A percentile compares a stretch with the other conserved stretches of the same genome.
phyloP scores from a whole-genome alignment of 2,797 vertebrate genomes.

The Anabas testudineus region DNA sequence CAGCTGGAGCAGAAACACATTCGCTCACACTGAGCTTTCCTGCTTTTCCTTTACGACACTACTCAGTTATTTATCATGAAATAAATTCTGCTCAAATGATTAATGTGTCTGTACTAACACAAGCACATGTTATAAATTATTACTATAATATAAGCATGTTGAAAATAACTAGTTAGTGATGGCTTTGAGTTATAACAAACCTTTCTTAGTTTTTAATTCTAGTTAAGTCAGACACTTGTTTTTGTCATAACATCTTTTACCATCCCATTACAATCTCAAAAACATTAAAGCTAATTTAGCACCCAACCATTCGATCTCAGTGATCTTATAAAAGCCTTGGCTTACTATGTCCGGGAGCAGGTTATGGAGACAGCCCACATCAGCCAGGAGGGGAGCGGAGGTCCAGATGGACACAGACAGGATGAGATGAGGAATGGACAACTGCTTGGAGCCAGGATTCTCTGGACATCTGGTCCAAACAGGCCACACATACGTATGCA shows the following conservation, averaged over 20 bases:
- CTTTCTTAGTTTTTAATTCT: not conserved
- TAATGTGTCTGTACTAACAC: not conserved
- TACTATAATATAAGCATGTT: not conserved
- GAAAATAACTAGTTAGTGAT: too few species aligned
- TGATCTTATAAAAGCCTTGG: not conserved
- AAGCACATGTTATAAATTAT: not conserved
- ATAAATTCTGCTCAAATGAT: not conserved
- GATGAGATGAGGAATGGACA: constrained; percentile 7
- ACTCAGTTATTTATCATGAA: not conserved
- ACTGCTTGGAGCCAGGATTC: constrained; percentile 7
- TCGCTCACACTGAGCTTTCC: not conserved
- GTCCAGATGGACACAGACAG: constrained; percentile 24
- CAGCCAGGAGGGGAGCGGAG: not conserved
- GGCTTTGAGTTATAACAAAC: too few species aligned
- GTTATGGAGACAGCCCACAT: not conserved
- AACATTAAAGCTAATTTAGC: not conserved
- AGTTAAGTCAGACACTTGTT: not conserved
- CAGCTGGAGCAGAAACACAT: constrained; percentile 20
- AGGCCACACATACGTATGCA: constrained; percentile 20
- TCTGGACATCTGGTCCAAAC: constrained; percentile 36
- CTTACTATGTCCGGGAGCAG: not conserved
- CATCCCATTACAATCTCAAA: not conserved
- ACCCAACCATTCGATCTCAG: not conserved
- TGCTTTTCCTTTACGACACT: not conserved
- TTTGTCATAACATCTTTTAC: not conserved